A percentile compares a stretch with the other conserved stretches of the same genome.
Conservation (phyloP, 2,888 invertebrate species). For the Meta bourneti region DNA sequence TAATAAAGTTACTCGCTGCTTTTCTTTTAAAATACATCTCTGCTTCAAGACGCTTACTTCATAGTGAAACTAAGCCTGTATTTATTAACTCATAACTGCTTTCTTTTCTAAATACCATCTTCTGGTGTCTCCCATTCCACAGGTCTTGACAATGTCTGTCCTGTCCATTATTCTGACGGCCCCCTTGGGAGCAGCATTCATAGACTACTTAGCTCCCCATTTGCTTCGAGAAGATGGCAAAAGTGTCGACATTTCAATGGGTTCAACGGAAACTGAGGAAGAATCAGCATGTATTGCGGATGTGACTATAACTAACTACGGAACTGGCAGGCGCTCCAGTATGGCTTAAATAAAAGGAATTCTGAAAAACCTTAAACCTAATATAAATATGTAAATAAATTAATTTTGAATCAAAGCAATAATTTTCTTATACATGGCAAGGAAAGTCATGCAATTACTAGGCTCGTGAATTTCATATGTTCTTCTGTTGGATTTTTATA, state of each 20-base stretch:
- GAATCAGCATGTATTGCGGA: slow-evolving; percentile 15
- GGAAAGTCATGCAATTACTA: too few species aligned
- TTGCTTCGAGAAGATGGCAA: slow-evolving; percentile 16
- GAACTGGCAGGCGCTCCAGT: background rate
- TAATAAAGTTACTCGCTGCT: too few species aligned
- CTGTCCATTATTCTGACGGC: slow-evolving; percentile 92
- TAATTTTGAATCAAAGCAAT: too few species aligned
- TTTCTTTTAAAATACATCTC: too few species aligned
- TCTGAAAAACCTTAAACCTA: background rate
- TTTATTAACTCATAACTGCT: too few species aligned
- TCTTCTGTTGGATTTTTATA: too few species aligned
- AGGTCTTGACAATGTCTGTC: slow-evolving; percentile 88
- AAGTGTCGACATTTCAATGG: background rate
- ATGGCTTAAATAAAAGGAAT: background rate
- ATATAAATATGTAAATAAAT: background rate
- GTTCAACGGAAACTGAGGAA: background rate
- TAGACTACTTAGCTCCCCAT: slow-evolving; percentile 27
- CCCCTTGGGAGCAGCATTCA: slow-evolving; percentile 82
- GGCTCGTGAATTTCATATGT: too few species aligned
- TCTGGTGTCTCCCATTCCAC: slow-evolving; percentile 79
- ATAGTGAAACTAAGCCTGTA: too few species aligned
- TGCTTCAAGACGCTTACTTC: too few species aligned
- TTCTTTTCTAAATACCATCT: background rate
- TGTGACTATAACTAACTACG: slow-evolving; percentile 22
- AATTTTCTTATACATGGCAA: too few species aligned